Conservation (phyloP, 23 tunicate species). For the Styela clava region DNA sequence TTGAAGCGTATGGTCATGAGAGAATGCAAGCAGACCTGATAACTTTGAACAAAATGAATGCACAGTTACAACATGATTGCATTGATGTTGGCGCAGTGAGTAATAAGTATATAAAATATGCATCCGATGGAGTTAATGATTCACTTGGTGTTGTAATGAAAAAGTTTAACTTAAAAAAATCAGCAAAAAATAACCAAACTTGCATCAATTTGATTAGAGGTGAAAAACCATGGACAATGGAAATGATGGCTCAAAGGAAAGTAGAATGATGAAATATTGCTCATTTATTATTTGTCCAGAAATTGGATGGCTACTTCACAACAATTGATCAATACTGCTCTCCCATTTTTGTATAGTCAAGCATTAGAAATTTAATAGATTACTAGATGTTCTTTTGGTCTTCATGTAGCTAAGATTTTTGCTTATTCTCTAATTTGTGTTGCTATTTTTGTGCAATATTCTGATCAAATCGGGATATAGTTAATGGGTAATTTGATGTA, state of each 20-base stretch:
- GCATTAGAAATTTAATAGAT: too few relatives aligned
- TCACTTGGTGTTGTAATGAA: conserved; percentile 58
- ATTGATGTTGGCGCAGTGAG: conserved; percentile 48
- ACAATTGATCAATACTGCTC: too few relatives aligned
- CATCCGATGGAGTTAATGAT: conserved; percentile 27
- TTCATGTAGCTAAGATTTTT: too few relatives aligned
- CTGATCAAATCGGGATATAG: too few relatives aligned
- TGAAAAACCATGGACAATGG: conserved; percentile 62
- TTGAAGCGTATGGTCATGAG: conserved; percentile 53
- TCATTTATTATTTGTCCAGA: too few relatives aligned
- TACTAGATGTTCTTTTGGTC: too few relatives aligned
- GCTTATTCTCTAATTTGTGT: too few relatives aligned
- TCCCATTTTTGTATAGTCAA: too few relatives aligned
- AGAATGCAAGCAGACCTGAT: conserved; percentile 54
- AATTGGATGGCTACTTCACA: too few relatives aligned
- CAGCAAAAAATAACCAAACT: conserved; percentile 12
- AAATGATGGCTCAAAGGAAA: conserved; percentile 21
- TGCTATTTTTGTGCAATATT: too few relatives aligned
- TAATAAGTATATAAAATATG: conserved; percentile 24
- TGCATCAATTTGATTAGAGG: conserved; percentile 49
- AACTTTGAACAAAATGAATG: conserved; percentile 34
- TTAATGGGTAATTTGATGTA: too few relatives aligned
- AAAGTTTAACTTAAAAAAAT: conserved; percentile 53
- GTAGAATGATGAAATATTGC: neutral
- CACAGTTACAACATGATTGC: conserved; percentile 32